Evolutionary conservation across 2,113 vertebrate genomes (phyloP), one percentile per base, ranked within the genome.

Genomic region (Cathartes aura): DNA sequence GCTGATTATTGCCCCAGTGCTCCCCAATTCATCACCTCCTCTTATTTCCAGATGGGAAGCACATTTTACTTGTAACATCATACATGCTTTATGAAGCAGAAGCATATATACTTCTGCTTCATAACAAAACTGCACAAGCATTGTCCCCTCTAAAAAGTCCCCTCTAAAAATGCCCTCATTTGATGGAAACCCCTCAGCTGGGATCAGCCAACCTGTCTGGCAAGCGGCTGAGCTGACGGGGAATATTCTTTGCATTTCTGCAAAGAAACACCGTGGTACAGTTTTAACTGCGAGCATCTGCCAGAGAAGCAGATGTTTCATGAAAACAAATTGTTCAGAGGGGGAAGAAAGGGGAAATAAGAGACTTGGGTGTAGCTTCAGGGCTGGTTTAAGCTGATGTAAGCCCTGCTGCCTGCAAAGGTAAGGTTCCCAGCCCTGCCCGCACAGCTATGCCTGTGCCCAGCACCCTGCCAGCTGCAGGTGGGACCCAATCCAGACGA

Each of bases 241-340:
- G 40, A 94, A 52, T 60, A 79, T 52, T 80, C 74, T 82, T 58
- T 80, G 70, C 88, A 60, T 82, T 90, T 92, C 82, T 85, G 40
- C 64, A 89, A 82, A 90, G 50, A 78, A 94, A 66, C 48, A 64
- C 40, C 70, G 67, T 1, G 0, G 58, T 75, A 73, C 75, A 38
- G 58, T 64, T 90, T 86, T 48, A 76, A 66, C 79, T 43, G n/a
- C 1, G 2, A 40, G 58, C 22, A 50, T 73, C 75, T 90, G 91
- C 95, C 91, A 95, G 86, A 89, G 82, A 52, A 93, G 67, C 95
- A 95, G 94, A 96, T 93, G 93, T 96, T 97, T 70, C 75, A 76
- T 0, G 2, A 90, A 95, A 96, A 96, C 82, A 96, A 96, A 79
- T 62, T 86, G 79, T 89, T 93, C 82, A 48, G 80, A 90, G 63